A percentile compares a stretch with the other conserved stretches of the same genome.
These are phyloP conservation scores for Acanthurus leucopareius DNA, from an alignment of 2,797 vertebrate species.

Conservation along the genomic window DNA sequence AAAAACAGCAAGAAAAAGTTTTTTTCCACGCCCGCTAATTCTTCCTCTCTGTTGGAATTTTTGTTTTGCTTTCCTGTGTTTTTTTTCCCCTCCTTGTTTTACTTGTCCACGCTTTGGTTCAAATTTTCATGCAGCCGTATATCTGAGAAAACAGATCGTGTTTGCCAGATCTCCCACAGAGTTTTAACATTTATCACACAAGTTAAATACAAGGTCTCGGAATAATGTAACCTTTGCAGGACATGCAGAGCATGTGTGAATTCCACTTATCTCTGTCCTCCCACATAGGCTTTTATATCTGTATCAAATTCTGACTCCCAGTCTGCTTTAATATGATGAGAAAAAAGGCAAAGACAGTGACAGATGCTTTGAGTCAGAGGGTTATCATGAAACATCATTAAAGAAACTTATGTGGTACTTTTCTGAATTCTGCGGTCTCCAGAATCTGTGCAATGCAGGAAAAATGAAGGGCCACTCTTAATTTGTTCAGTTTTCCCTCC, in stretches of 20 bases:
- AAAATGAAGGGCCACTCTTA: constrained; percentile 17
- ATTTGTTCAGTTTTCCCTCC: constrained; percentile 26
- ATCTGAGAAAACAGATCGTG: constrained; percentile 38
- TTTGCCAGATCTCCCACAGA: constrained; percentile 35
- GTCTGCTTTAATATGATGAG: constrained; percentile 2
- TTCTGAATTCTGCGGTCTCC: constrained; percentile 25
- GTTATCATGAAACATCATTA: neutral
- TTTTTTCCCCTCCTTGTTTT: constrained; percentile 45
- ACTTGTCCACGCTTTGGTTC: constrained; percentile 16
- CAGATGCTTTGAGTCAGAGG: constrained; percentile 20
- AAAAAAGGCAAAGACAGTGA: neutral
- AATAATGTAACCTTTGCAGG: constrained; percentile 8
- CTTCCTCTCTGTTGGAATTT: constrained; percentile 38
- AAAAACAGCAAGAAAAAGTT: constrained; percentile 30
- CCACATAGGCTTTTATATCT: neutral
- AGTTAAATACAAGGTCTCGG: constrained; percentile 19
- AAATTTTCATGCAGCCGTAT: constrained; percentile 20
- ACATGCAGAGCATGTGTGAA: constrained; percentile 22
- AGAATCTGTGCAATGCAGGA: neutral
- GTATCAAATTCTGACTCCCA: neutral
- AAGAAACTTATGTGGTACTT: constrained; percentile 11
- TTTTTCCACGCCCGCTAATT: constrained; percentile 43
- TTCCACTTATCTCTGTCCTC: neutral
- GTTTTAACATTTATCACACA: constrained; percentile 32
- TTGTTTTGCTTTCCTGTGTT: constrained; percentile 50